Percentiles rank a stretch among this genome's conserved stretches.
Conservation (phyloP, 2,888 invertebrate genomes). For the Zeuzera pyrina region DNA sequence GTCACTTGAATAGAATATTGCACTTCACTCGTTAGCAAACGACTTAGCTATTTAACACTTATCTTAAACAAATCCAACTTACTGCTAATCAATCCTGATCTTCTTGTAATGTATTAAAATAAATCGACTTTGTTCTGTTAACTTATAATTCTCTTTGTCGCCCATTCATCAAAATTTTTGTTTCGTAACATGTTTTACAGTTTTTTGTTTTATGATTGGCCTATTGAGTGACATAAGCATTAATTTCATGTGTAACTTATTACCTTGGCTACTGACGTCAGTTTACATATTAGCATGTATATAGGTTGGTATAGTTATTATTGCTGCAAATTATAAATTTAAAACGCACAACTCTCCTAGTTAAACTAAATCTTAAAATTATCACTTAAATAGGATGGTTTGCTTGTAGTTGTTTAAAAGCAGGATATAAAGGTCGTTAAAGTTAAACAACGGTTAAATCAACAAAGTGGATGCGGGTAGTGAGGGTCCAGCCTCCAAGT, state of each 20-base stretch:
- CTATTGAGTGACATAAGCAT: conserved; percentile 7
- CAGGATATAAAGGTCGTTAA: conserved; percentile 28
- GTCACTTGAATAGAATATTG: conserved; percentile 46
- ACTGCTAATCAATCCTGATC: conserved; percentile 28
- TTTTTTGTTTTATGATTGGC: conserved; percentile 28
- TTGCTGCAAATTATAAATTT: conserved; percentile 20
- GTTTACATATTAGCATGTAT: conserved; percentile 40
- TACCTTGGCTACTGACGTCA: conserved; percentile 32
- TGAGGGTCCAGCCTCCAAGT: conserved; percentile 64
- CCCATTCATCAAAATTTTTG: conserved; percentile 22
- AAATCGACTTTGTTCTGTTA: conserved; percentile 17
- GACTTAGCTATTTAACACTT: conserved; percentile 4
- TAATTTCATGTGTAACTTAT: too few species aligned
- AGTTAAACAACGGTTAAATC: conserved; percentile 43
- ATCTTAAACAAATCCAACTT: conserved; percentile 6
- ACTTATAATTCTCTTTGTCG: conserved; percentile 16
- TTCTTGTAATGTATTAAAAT: conserved; percentile 68
- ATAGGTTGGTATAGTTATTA: conserved; percentile 19
- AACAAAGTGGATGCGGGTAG: conserved; percentile 60
- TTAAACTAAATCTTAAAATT: conserved; percentile 27
- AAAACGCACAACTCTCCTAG: conserved; percentile 49
- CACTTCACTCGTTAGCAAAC: conserved; percentile 42
- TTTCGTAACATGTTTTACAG: conserved; percentile 17
- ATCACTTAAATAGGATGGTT: conserved; percentile 33
- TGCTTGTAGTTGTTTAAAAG: conserved; percentile 52